Evolutionary conservation across 1,140 invertebrate genomes (phyloP).

Genomic region (Trichonephila clavata): DNA sequence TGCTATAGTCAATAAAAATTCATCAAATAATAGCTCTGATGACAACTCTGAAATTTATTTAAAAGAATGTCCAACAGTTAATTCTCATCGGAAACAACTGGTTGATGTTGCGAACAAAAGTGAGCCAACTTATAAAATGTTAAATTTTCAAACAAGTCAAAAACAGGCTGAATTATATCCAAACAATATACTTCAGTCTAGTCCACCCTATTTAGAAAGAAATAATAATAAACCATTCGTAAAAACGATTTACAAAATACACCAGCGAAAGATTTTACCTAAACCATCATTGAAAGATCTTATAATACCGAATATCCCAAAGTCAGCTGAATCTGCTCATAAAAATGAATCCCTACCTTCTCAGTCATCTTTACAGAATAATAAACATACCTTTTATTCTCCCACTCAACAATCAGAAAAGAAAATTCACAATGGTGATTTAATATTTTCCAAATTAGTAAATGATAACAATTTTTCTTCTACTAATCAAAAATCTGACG

Average conservation of each 20-base stretch:
- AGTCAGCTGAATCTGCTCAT: not conserved
- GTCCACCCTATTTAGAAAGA: not conserved
- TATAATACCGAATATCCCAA: not conserved
- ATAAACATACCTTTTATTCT: no score
- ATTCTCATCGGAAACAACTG: not conserved
- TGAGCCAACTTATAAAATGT: not conserved
- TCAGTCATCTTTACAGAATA: not conserved
- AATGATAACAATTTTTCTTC: no score
- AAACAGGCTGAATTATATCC: not conserved
- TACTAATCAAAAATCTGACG: no score
- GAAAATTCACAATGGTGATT: no score
- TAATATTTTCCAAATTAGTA: no score
- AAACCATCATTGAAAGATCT: not conserved
- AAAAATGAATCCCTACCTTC: not conserved
- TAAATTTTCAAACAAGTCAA: not conserved
- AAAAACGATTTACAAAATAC: no score
- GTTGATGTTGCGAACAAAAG: not conserved
- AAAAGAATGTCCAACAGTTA: not conserved
- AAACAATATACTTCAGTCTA: not conserved
- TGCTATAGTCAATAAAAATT: not conserved
- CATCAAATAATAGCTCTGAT: not conserved
- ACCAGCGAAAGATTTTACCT: not conserved
- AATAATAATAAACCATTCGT: no score
- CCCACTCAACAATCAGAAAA: no score
- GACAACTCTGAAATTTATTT: not conserved